Base-by-base conservation (phyloP, 2,888 invertebrate genomes). In the Oscheius sp. region DNA sequence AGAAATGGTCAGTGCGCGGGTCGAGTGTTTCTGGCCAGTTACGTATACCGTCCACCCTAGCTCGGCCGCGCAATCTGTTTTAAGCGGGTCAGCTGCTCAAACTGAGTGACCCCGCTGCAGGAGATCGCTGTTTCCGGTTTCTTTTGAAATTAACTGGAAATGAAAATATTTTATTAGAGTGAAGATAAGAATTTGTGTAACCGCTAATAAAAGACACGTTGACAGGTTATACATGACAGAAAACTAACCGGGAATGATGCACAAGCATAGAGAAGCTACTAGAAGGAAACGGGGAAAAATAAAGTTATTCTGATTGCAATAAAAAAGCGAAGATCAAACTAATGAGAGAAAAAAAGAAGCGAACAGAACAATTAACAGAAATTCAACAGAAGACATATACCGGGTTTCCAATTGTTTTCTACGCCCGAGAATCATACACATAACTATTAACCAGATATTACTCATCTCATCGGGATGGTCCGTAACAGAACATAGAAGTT, bases 51-150 rank as follows among this genome's bases (percentile, higher is more conserved):
- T 66, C 25, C 61, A 35, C 61, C 66, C n/a, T n/a, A 49, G 52
- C 66, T 66, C 52, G 66, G 35, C 49, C 66, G 66, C 64, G 64
- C 66, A 66, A 66, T 66, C 64, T 64, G 64, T 66, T 49, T 43
- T 66, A 66, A 66, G 66, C 66, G 66, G 66, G 66, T 66, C 66
- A 66, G 66, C 49, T 64, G 64, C 64, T 66, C 66, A 66, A 29
- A 52, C 52, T 41, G 52, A 66, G 29, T 52, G 66, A 49, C 66
- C 66, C 66, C 49, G 29, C 52, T 35, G 66, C 52, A 35, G 43
- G 55, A 61, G 21, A 43, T 43, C 61, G 61, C 41, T 41, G 58
- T 58, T 35, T 58, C 35, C 35, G 35, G 35, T 6, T 35, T 35
- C 35, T 9, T 35, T 9, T n/a, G 5, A 35, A 35, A 35, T 35